Evolutionary conservation across 2,113 vertebrate species (phyloP).

Genomic region (Poeciliopsis prolifica): DNA sequence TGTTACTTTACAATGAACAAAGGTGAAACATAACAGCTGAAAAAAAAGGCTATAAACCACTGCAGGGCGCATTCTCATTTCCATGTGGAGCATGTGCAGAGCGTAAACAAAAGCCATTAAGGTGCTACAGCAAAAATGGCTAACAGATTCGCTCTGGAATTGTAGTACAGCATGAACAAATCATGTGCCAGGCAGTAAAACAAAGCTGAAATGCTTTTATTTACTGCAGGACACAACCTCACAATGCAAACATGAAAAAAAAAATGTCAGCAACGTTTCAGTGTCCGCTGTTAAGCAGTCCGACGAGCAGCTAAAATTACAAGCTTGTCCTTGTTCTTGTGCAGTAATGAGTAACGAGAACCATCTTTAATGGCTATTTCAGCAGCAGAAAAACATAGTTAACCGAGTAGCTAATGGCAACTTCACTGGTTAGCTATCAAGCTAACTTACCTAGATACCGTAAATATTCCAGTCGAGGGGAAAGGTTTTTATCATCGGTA

Average conservation of each 20-base stretch:
- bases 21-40: not conserved
- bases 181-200: slow-evolving; percentile 9
- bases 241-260: not conserved
- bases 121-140: slow-evolving; percentile 41
- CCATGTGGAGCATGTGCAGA: not conserved
- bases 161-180: slow-evolving; percentile 16
- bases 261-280: not conserved
- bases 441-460: slow-evolving; percentile 75
- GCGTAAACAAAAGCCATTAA: slow-evolving; percentile 9
- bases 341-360: slow-evolving; percentile 13
- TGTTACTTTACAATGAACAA: not conserved
- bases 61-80: not conserved
- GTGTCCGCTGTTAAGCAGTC: not conserved
- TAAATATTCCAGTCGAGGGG: slow-evolving; percentile 57
- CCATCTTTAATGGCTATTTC: slow-evolving; percentile 8
- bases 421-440: slow-evolving; percentile 52
- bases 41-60: not conserved
- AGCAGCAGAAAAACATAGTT: slow-evolving; percentile 24
- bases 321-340: not conserved
- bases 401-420: slow-evolving; percentile 60
- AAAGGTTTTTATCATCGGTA: slow-evolving; percentile 12
- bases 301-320: not conserved
- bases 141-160: slow-evolving; percentile 40
- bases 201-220: slow-evolving; percentile 21
- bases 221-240: slow-evolving; percentile 9